phyloP scores from a whole-genome alignment of 2,888 invertebrate species.

The Dolomedes plantarius region DNA sequence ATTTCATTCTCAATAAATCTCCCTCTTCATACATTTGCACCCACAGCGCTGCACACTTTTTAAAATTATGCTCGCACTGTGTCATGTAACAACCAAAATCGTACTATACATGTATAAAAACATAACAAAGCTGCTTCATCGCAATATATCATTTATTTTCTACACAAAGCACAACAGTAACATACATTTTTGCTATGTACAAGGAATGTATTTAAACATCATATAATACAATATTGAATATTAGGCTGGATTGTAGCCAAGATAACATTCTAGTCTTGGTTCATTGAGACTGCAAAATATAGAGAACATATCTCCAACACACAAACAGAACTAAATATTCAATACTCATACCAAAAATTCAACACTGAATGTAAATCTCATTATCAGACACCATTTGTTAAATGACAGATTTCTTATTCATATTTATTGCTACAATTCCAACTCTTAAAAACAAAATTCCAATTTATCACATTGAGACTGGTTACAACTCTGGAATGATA shows the following conservation, averaged over 20 bases:
- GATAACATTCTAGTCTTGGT: background rate
- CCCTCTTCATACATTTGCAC: no score
- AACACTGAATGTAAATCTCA: background rate
- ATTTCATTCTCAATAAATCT: no score
- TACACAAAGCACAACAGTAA: slow-evolving; percentile 14
- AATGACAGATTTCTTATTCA: background rate
- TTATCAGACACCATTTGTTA: background rate
- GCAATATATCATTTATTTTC: slow-evolving; percentile 12
- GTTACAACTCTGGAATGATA: slow-evolving; percentile 34
- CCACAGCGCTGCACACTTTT: no score
- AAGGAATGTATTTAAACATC: slow-evolving; percentile 50
- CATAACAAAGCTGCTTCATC: background rate
- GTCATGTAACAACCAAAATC: no score
- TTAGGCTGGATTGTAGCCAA: background rate
- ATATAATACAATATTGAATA: slow-evolving; percentile 12
- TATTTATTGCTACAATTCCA: slow-evolving; percentile 10
- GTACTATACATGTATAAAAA: no score
- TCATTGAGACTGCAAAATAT: background rate
- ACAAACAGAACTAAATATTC: background rate
- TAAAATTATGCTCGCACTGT: no score
- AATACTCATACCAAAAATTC: background rate
- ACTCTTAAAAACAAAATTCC: background rate
- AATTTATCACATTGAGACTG: background rate
- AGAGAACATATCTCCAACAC: background rate
- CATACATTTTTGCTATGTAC: slow-evolving; percentile 35